Base-by-base conservation (phyloP, 1,140 invertebrate genomes). In the Druon quercuslanigerum region DNA sequence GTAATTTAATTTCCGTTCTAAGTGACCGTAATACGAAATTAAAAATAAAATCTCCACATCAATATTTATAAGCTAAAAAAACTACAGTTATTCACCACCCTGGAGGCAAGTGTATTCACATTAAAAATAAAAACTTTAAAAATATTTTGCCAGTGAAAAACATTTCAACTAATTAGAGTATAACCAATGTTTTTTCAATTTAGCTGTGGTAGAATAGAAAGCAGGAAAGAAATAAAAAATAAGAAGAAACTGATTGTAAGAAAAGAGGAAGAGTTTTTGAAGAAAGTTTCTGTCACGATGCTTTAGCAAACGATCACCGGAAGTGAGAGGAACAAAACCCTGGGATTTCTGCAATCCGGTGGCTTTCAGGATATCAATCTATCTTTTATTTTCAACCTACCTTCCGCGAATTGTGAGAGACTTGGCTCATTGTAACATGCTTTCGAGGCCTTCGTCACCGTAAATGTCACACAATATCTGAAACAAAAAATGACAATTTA, bases 401-500 rank as follows among this genome's bases (percentile, higher is more conserved):
- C 96, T 94, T 96, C 95, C 84, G 94, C 90, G 74, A 96, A 89
- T 3, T 93, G 87, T 75, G 94, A 93, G 84, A 95, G 96, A 20
- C 93, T 93, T 9, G 93, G 92, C 86, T 96, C 93, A 80, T 95
- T 94, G 85, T 95, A 94, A 86, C 96, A 97, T 3, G 95, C 95
- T 82, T 96, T 96, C 6, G 95, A 94, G 5, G 95, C 94, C 89
- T 96, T 96, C 54, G 95, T 92, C 16, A 97, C 94, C 89, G 96
- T 94, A 83, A 96, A 97, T 83, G 96, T 94, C 6, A 96, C 95
- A 86, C 96, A 96, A 87, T 96, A 96, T 86, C 96, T 97, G 93
- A 33, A 95, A 94, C 82, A 89, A 87, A 78, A 80, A 78, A 79
- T 19, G 13, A 51, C 72, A 16, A 72, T 74, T 77, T 54, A 33